phyloP scores from a whole-genome alignment of 2,888 invertebrate genomes.

The Poecilus cupreus region DNA sequence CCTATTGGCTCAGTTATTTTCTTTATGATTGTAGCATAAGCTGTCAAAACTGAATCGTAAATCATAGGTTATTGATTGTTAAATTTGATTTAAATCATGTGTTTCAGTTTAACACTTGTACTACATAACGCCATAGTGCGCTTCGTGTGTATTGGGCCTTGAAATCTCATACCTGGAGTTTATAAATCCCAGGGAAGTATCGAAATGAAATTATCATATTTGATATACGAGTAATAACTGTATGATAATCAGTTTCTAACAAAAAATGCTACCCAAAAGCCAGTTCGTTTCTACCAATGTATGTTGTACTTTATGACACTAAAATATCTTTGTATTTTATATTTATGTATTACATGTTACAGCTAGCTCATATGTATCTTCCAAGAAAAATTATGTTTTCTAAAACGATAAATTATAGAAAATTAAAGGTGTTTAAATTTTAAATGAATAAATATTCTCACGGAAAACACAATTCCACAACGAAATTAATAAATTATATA shows the following conservation, averaged over 20 bases:
- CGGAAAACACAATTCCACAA: neutral
- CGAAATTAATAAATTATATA: neutral
- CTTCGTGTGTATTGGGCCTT: neutral
- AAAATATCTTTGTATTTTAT: conserved; percentile 45
- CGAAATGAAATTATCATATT: conserved; percentile 46
- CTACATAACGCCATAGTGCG: neutral
- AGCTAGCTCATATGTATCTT: conserved; percentile 15
- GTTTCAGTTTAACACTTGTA: neutral
- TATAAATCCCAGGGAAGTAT: conserved; percentile 26
- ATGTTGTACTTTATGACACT: conserved; percentile 41
- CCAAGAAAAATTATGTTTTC: conserved; percentile 16
- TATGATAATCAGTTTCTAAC: conserved; percentile 47
- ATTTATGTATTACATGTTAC: conserved; percentile 42
- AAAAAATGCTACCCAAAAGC: conserved; percentile 40
- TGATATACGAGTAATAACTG: conserved; percentile 45
- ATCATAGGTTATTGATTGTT: neutral
- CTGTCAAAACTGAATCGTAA: neutral
- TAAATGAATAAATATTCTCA: conserved; percentile 17
- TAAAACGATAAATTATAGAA: conserved; percentile 43
- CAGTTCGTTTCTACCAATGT: conserved; percentile 23
- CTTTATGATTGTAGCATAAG: neutral
- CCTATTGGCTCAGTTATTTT: neutral
- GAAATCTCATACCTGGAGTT: neutral
- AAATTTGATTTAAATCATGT: neutral
- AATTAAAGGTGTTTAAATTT: conserved; percentile 34